Evolutionary conservation across 2,113 vertebrate species (phyloP).

Genomic region (Macrotus californicus): DNA sequence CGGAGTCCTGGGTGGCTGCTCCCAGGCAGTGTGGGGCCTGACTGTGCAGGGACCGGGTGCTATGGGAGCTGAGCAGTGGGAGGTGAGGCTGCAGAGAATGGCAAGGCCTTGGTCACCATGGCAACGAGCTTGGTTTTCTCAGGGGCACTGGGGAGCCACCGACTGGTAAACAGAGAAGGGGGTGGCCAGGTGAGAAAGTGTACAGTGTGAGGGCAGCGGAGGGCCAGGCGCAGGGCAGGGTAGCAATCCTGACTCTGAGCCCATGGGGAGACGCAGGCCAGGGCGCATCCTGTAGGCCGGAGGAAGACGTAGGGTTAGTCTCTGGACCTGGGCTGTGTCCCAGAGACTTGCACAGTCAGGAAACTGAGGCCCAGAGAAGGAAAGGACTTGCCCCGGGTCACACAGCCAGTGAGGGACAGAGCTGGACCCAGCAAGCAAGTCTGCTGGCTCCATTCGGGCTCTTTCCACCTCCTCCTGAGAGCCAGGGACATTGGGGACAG

Average conservation of each 20-base stretch:
- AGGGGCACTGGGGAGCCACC: not conserved
- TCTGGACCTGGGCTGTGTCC: fast-evolving
- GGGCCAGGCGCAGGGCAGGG: not conserved
- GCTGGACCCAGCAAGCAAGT: not conserved
- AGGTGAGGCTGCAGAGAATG: not conserved
- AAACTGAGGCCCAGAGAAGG: not conserved
- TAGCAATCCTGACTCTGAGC: no score
- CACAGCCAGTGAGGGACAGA: not conserved
- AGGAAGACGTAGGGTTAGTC: not conserved
- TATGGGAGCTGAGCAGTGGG: not conserved
- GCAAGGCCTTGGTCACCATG: not conserved
- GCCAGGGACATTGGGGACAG: not conserved
- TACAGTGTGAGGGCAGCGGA: fast-evolving
- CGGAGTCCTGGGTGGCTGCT: not conserved
- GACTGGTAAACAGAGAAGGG: not conserved
- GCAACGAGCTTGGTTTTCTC: not conserved
- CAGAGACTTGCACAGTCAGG: not conserved
- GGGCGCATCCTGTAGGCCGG: not conserved
- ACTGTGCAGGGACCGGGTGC: fast-evolving
- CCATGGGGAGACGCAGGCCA: fast-evolving
- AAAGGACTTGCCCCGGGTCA: no score
- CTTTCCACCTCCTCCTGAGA: not conserved
- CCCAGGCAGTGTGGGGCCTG: not conserved
- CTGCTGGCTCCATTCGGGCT: not conserved
- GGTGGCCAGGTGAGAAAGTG: not conserved